These are phyloP conservation scores for Megaleporinus macrocephalus DNA, from an alignment of 2,113 vertebrate species.

Conservation along the genomic window DNA sequence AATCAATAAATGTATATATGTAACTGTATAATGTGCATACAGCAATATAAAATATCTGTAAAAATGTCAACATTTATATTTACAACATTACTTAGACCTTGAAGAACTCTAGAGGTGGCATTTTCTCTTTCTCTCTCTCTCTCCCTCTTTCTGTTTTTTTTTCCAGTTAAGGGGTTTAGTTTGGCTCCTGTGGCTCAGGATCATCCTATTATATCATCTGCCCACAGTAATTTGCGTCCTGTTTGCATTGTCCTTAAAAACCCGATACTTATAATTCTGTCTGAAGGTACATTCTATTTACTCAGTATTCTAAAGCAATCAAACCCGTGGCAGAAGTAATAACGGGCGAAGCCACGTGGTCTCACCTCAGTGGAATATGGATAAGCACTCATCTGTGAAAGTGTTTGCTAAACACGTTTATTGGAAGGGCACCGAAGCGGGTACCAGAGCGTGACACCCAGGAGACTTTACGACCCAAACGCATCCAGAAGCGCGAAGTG, in stretches of 20 bases:
- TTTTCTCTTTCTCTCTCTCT: not conserved
- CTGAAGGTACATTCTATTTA: conserved; percentile 66
- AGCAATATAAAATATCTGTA: conserved; percentile 21
- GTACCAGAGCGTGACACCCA: conserved; percentile 22
- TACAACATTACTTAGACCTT: conserved; percentile 31
- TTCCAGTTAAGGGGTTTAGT: conserved; percentile 34
- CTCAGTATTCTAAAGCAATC: conserved; percentile 70
- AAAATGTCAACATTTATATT: not conserved
- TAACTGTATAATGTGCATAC: conserved; percentile 50
- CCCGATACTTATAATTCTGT: conserved; percentile 65
- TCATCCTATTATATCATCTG: conserved; percentile 48
- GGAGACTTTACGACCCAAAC: not conserved
- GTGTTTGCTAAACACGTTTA: conserved; percentile 68
- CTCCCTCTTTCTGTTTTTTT: not conserved
- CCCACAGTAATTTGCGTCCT: conserved; percentile 65
- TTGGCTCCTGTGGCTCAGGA: conserved; percentile 16
- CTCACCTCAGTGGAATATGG: conserved; percentile 70
- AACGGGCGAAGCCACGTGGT: conserved; percentile 73
- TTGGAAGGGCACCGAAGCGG: conserved; percentile 59
- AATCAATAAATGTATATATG: conserved; percentile 8
- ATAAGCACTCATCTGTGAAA: conserved; percentile 72
- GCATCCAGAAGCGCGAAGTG: not conserved
- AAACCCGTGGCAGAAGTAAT: conserved; percentile 71
- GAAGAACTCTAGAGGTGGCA: conserved; percentile 11
- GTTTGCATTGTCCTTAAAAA: conserved; percentile 65